phyloP scores from a whole-genome alignment of 2,113 vertebrate species.

The Elephantulus edwardii region DNA sequence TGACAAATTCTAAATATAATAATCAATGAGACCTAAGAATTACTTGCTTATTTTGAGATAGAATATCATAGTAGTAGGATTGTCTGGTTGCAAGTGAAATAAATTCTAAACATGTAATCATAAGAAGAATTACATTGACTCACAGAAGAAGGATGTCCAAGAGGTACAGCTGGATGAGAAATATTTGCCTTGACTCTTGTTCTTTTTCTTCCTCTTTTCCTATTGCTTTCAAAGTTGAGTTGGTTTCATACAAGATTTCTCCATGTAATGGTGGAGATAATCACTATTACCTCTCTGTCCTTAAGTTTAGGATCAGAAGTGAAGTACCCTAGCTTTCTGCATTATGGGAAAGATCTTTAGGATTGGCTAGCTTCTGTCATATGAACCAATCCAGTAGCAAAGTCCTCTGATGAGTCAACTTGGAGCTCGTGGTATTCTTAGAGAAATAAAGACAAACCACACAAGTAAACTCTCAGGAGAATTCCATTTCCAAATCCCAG shows the following conservation, averaged over 20 bases:
- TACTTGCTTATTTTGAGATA: neutral
- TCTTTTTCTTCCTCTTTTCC: neutral
- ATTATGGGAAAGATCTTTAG: neutral
- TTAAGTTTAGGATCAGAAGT: neutral
- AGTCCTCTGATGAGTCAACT: neutral
- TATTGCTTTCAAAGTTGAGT: neutral
- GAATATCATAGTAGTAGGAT: neutral
- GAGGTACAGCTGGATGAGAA: neutral
- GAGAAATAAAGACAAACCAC: neutral
- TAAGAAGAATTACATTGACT: neutral
- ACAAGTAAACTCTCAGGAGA: neutral
- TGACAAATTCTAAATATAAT: neutral
- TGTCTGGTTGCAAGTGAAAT: neutral
- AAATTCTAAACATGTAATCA: neutral
- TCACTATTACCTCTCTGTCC: neutral
- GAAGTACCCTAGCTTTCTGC: neutral
- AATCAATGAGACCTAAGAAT: neutral
- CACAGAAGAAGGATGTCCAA: neutral
- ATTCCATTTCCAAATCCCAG: neutral
- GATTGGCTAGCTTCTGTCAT: conserved; percentile 14
- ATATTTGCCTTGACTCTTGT: neutral
- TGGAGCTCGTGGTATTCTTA: neutral
- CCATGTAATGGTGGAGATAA: neutral
- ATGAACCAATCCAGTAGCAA: neutral
- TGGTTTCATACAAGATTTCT: neutral